Base-by-base conservation (phyloP, 1,140 invertebrate genomes). In the Ostrea edulis region DNA sequence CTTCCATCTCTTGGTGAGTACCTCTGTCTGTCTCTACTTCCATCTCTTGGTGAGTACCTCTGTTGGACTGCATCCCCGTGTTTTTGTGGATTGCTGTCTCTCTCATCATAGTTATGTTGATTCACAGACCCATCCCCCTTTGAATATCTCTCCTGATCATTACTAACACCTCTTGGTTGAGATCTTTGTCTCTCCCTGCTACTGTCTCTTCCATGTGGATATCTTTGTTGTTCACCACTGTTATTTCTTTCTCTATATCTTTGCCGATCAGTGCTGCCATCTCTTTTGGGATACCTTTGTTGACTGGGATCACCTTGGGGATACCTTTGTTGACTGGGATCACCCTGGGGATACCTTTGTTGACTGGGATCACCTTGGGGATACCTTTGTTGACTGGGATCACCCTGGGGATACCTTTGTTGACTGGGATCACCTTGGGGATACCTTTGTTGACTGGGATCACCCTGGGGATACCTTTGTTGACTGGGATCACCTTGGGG, bases 221-320 rank as follows among this genome's bases (percentile, higher is more conserved):
- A 35, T 35, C 65, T 25, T 71, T 77, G 68, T 12, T 77, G 68
- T 77, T 77, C 68, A 77, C 68, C 68, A 29, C 68, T 77, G 68
- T 77, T 35, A 35, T 77, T 77, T 29, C 68, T 35, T 77, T 77
- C 68, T 9, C 68, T 77, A 25, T 62, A 62, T 62, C 55, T 62
- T 17, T 77, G 68, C 14, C 68, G 22, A 29, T 77, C 68, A 35
- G 29, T 25, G 25, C 68, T 77, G 29, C 68, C 25, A 35, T 77
- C 68, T 77, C 68, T 77, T 11, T 77, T 25, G 68, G 68, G 25
- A 77, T 77, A 77, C 29, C 68, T 35, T 29, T 77, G 68, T 35
- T 71, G 68, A 35, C 8, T 71, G 3, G 9, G 68, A 25, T 71
- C 68, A 29, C 68, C 29, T 0, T 71, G 68, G 0, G 22, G 8